Evolutionary conservation across 1,140 invertebrate species (phyloP).

Genomic region (Sycophila sp.): DNA sequence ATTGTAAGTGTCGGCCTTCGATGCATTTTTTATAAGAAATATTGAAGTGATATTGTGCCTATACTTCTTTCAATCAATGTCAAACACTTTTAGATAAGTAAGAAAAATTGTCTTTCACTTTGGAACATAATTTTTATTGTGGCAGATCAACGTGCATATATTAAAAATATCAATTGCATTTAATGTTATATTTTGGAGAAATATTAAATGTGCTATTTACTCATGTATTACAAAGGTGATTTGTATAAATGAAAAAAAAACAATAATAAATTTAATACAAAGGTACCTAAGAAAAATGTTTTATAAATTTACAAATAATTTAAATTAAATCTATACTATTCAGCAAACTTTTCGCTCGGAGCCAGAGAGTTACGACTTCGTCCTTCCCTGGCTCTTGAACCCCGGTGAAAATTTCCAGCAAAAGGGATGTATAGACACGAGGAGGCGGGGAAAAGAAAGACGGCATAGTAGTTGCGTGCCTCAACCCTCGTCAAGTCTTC

Average conservation of each 20-base stretch:
- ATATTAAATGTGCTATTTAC: constrained; percentile 13
- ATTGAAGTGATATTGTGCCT: constrained; percentile 33
- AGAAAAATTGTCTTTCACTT: constrained; percentile 31
- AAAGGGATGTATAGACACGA: too few relatives aligned
- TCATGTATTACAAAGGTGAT: neutral
- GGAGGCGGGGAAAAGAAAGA: neutral
- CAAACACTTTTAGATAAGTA: constrained; percentile 10
- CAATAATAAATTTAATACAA: too few relatives aligned
- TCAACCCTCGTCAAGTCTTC: neutral
- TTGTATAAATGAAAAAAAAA: neutral
- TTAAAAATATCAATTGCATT: neutral
- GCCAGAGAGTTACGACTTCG: too few relatives aligned
- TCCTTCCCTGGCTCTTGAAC: too few relatives aligned
- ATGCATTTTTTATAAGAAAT: constrained; percentile 8
- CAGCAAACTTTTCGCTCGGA: too few relatives aligned
- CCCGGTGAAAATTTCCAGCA: neutral
- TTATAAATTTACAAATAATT: too few relatives aligned
- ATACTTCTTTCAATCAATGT: constrained; percentile 20
- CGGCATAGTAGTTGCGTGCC: neutral
- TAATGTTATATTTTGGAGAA: neutral
- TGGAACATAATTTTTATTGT: neutral
- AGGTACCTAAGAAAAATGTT: too few relatives aligned
- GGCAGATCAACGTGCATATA: neutral
- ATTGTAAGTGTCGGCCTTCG: neutral
- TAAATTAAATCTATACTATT: too few relatives aligned